These are phyloP conservation scores for Apodemia duryi DNA, from an alignment of 2,888 invertebrate genomes.

Conservation along the genomic window DNA sequence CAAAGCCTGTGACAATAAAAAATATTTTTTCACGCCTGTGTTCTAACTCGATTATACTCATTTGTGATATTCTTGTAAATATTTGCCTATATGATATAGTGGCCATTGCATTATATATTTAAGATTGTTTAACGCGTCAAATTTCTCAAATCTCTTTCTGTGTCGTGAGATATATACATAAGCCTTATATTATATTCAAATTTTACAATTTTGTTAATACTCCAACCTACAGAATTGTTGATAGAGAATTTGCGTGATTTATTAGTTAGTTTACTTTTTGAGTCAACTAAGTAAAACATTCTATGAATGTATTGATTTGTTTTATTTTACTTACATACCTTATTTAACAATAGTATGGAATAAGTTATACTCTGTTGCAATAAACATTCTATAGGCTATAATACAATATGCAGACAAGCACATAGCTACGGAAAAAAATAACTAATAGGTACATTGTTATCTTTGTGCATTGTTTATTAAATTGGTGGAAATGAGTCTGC, in stretches of 20 bases:
- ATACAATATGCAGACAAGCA: no score
- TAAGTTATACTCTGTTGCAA: no score
- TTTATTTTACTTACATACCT: constrained; percentile 38
- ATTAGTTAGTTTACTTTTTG: constrained; percentile 59
- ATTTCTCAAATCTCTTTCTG: constrained; percentile 31
- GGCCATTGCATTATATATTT: constrained; percentile 58
- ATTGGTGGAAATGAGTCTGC: no score
- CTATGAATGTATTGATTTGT: constrained; percentile 63
- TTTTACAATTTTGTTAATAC: constrained; percentile 3
- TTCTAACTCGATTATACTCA: constrained; percentile 41
- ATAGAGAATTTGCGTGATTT: constrained; percentile 41
- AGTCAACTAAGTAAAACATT: constrained; percentile 70
- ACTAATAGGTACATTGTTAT: no score
- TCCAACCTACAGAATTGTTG: constrained; percentile 42
- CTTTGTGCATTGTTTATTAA: no score
- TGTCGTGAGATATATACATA: constrained; percentile 22
- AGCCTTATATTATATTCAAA: background rate
- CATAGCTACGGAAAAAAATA: no score
- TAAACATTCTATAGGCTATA: no score
- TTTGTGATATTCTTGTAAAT: constrained; percentile 72
- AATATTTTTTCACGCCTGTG: background rate
- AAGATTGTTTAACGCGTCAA: constrained; percentile 29
- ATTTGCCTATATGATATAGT: constrained; percentile 59
- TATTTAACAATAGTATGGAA: background rate
- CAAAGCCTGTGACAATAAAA: background rate